These are phyloP conservation scores for Deroplatys truncata DNA, from an alignment of 2,888 invertebrate genomes.

Conservation along the genomic window DNA sequence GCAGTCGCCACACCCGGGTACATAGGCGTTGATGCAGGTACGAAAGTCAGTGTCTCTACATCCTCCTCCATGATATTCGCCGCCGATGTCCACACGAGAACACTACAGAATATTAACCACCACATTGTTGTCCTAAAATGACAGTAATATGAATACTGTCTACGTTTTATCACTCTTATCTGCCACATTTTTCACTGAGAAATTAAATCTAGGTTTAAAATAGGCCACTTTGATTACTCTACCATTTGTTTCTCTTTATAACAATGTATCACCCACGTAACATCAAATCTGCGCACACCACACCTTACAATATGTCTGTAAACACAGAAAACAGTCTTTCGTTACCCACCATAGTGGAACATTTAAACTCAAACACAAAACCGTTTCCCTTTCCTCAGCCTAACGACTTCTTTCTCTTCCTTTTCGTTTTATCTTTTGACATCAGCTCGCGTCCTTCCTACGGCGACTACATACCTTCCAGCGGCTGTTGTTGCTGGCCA, in stretches of 20 bases:
- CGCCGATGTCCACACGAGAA: neutral
- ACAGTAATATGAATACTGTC: neutral
- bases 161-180: neutral
- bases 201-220: neutral
- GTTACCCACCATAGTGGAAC: neutral
- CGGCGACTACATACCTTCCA: neutral
- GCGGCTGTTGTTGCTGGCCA: neutral
- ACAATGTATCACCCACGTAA: neutral
- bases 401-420: neutral
- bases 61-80: neutral
- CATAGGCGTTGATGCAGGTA: neutral
- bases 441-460: neutral
- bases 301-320: neutral
- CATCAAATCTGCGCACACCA: neutral
- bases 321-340: neutral
- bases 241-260: neutral
- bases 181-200: neutral
- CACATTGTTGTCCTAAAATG: neutral
- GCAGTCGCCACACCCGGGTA: neutral
- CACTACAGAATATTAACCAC: neutral
- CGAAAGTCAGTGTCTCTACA: conserved; percentile 5
- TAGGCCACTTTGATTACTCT: neutral
- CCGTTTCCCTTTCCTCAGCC: neutral
- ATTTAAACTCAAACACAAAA: neutral
- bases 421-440: neutral